Base-by-base conservation (phyloP, 2,113 vertebrate species). In the Anseranas semipalmata region DNA sequence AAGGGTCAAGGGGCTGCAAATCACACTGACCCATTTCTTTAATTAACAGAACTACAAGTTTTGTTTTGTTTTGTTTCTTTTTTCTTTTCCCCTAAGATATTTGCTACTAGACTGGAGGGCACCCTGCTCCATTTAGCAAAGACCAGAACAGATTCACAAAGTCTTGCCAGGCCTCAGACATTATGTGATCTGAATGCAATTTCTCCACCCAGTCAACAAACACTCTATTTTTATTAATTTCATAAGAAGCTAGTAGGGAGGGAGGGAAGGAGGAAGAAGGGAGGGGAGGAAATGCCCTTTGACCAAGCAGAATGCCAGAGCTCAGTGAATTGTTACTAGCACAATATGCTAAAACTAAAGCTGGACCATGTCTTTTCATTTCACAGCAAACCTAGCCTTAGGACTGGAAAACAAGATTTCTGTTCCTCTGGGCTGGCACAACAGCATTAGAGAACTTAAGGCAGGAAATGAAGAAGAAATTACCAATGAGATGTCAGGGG, bases 121-220 rank as follows among this genome's bases (percentile, higher is more conserved):
- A 95, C 45, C 27, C 73, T 92, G 48, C 58, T 92, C 77, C 32
- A 6, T 89, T 92, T 89, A 95, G 95, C 79, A 84, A 88, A 95
- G 90, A 84, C 59, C 76, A 81, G 74, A 92, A 92, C 62, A 94
- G 53, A 81, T 68, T 82, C 83, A 81, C 50, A 63, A 55, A 83
- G 68, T 43, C 65, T 88, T 92, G 86, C 80, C 77, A 92, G 94
- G 92, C 81, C 70, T 91, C 91, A 96, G 92, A 89, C 84, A 27
- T 93, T 87, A 95, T 95, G 92, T 82, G 90, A 96, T 89, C 84
- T 80, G 84, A 96, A 96, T 79, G 80, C 37, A 95, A 95, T 95
- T 97, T 95, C 50, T 94, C 94, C 81, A 89, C 73, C n/a, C 89
- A 87, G 66, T 91, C 92, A 96, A 95, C 67, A 90, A 96, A 79